Base-by-base conservation (phyloP, 2,113 vertebrate species). In the Mastomys coucha region DNA sequence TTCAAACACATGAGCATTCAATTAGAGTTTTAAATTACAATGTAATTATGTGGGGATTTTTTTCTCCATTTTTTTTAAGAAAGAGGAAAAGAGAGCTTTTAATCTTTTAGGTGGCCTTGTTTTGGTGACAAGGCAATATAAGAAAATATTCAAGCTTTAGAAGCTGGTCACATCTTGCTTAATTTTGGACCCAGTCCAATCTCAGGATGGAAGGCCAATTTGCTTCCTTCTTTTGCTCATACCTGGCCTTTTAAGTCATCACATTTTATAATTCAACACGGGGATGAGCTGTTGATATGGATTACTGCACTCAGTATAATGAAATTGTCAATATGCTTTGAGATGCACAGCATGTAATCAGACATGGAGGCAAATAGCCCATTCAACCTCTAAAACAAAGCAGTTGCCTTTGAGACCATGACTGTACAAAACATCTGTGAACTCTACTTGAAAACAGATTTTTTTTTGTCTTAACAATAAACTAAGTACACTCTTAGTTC, bases 11-110 rank as follows among this genome's bases (percentile, higher is more conserved):
- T 97, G 95, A 98, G 88, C 94, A 96, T 97, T 98, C 97, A 97
- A 98, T 98, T 98, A 98, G 97, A 96, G 97, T 98, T 98, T 98
- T 97, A 98, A 98, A 98, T 98, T 98, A 97, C 97, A 97, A 94
- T 96, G 97, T 96, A 98, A 98, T 98, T 98, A 97, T 94, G 78
- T 97, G 95, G 10, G 87, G 69, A 17, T 65, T 67, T 82, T 97
- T 96, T 96, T 24, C 80, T 36, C 60, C 5, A 5, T 26, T 87
- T 82, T 24, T 75, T 63, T 92, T 98, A 81, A 96, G 12, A 45
- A 77, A 96, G 56, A 91, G 91, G 95, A 94, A 26, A 87, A 96
- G 51, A 96, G 95, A 89, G 82, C 36, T 96, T 98, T 98, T 98
- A 98, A 98, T 98, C 93, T 97, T 98, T 96, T 97, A 95, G 90